Percentiles rank a stretch among this genome's conserved stretches.
These are phyloP conservation scores for Halcyon smyrnensis DNA, from an alignment of 2,797 vertebrate species.

Conservation along the genomic window DNA sequence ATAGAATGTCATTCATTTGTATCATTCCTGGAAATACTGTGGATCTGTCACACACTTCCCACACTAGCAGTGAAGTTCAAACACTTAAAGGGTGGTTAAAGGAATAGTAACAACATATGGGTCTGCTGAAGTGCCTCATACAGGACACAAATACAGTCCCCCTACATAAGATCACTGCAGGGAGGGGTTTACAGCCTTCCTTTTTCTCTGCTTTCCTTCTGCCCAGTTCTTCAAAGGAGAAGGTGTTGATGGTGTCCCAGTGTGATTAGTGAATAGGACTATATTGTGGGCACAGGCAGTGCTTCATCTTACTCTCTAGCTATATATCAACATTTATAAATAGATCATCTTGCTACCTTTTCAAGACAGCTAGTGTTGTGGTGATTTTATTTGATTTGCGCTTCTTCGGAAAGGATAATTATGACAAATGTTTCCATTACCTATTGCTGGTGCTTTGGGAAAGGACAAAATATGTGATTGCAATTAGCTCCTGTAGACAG, in stretches of 20 bases:
- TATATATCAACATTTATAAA: slow-evolving; percentile 46
- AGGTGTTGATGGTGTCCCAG: neutral
- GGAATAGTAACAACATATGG: neutral
- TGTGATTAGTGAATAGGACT: neutral
- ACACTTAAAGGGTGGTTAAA: neutral
- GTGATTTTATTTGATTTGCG: slow-evolving; percentile 31
- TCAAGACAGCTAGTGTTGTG: slow-evolving; percentile 1
- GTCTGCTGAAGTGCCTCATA: neutral
- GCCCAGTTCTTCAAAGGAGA: neutral
- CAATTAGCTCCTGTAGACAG: slow-evolving; percentile 41
- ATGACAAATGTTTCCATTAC: slow-evolving; percentile 60
- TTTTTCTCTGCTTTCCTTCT: neutral
- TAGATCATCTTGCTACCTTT: slow-evolving; percentile 11
- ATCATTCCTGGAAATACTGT: slow-evolving; percentile 24
- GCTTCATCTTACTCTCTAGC: neutral
- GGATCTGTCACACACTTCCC: slow-evolving; percentile 25
- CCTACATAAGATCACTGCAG: neutral
- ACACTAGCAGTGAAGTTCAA: neutral
- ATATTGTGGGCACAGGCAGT: neutral
- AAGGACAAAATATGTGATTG: slow-evolving; percentile 10
- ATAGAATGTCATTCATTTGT: slow-evolving; percentile 28
- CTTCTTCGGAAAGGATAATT: slow-evolving; percentile 51
- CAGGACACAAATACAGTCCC: neutral
- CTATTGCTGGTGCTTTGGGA: slow-evolving; percentile 33
- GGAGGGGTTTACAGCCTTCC: neutral